Evolutionary conservation across 2,888 invertebrate genomes (phyloP).

Genomic region (Seladonia tumulorum): DNA sequence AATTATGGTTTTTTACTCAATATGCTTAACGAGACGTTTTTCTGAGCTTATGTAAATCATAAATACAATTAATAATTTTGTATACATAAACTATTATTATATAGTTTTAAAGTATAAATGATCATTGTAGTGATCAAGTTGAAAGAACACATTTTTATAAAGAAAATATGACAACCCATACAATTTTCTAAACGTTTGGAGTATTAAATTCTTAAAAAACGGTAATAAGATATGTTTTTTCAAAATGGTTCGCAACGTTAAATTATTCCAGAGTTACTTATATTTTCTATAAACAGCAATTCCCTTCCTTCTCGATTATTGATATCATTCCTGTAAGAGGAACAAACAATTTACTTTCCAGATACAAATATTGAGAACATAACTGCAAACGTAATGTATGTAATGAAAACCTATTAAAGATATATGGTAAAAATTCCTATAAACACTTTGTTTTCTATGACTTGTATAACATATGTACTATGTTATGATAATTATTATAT

Average conservation of each 20-base stretch:
- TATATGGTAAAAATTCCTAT: conserved; percentile 48
- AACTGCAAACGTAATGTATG: conserved; percentile 57
- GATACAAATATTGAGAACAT: conserved; percentile 57
- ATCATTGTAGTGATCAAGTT: not conserved
- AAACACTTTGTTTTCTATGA: conserved; percentile 22
- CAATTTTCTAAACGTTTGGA: conserved; percentile 24
- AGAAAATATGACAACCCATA: conserved; percentile 25
- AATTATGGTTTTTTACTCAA: not conserved
- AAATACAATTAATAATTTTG: conserved; percentile 6
- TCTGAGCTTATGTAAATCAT: not conserved
- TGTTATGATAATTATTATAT: conserved; percentile 20
- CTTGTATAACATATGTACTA: conserved; percentile 21
- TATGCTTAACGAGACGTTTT: not conserved
- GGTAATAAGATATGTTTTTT: conserved; percentile 21
- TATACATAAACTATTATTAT: not conserved
- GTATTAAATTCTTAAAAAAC: conserved; percentile 26
- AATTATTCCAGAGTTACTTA: not conserved
- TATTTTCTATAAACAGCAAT: conserved; percentile 13
- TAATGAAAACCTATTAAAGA: conserved; percentile 44
- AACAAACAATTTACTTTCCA: conserved; percentile 30
- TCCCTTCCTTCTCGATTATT: conserved; percentile 23
- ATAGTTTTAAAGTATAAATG: not conserved
- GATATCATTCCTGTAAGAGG: conserved; percentile 19
- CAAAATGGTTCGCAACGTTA: conserved; percentile 1
- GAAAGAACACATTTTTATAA: conserved; percentile 10